phyloP scores from a whole-genome alignment of 2,113 vertebrate species.

The Naja naja region DNA sequence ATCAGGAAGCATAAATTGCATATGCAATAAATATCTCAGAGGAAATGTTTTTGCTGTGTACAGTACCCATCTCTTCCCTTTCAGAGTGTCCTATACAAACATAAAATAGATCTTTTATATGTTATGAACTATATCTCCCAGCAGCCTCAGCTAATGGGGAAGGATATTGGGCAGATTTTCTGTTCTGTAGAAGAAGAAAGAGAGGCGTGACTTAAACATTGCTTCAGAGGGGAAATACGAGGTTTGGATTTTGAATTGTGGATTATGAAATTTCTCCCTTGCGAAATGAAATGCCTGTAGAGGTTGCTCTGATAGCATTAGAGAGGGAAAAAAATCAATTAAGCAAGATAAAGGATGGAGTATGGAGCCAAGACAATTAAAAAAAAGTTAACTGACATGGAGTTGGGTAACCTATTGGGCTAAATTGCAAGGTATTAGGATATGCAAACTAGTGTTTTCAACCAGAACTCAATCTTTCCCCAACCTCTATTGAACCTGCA shows the following conservation, averaged over 20 bases:
- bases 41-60: not conserved
- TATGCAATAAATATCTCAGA: not conserved
- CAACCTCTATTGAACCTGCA: constrained; percentile 52
- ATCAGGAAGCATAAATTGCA: not conserved
- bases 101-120: not conserved
- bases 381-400: constrained; percentile 42
- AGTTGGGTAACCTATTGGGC: constrained; percentile 37
- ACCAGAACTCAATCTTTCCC: constrained; percentile 28
- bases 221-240: not conserved
- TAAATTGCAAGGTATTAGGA: constrained; percentile 51
- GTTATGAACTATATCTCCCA: not conserved
- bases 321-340: constrained; percentile 13
- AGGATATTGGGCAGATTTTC: not conserved
- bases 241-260: not conserved
- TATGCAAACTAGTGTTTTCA: constrained; percentile 42
- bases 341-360: constrained; percentile 5
- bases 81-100: not conserved
- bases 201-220: not conserved
- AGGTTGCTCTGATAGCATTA: constrained; percentile 36
- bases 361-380: constrained; percentile 33
- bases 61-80: not conserved
- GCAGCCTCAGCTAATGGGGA: not conserved
- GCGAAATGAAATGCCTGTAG: constrained; percentile 48
- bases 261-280: constrained; percentile 40
- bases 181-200: not conserved